Conservation (phyloP, 2,797 vertebrate species). For the Orestias chungarensis region DNA sequence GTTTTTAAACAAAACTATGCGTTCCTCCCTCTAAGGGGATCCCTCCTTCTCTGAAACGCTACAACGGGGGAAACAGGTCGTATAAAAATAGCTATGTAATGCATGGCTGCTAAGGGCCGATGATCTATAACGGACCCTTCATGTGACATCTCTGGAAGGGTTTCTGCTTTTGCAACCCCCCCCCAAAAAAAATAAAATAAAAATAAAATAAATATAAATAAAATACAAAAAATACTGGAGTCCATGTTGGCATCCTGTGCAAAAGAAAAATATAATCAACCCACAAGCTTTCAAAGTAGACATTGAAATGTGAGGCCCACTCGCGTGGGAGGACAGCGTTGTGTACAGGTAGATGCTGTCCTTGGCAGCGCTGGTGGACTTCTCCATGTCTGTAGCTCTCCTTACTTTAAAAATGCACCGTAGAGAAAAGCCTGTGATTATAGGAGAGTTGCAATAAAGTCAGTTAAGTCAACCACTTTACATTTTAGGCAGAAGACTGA, state of each 20-base stretch:
- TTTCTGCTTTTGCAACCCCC: slow-evolving; percentile 29
- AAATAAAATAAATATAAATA: too few relatives aligned
- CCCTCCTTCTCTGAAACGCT: background rate
- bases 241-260: slow-evolving; percentile 28
- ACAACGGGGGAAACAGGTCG: background rate
- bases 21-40: background rate
- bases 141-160: slow-evolving; percentile 33
- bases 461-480: slow-evolving; percentile 6
- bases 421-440: slow-evolving; percentile 7
- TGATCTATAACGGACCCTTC: slow-evolving; percentile 23
- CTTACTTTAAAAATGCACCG: slow-evolving; percentile 2
- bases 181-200: too few relatives aligned
- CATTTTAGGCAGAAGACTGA: background rate
- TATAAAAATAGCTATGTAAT: slow-evolving; percentile 12
- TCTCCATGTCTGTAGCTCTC: slow-evolving; percentile 27
- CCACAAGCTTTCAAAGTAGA: slow-evolving; percentile 50
- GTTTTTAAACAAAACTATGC: background rate
- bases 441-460: slow-evolving; percentile 13
- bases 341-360: slow-evolving; percentile 30
- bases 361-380: slow-evolving; percentile 12
- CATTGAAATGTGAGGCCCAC: slow-evolving; percentile 31
- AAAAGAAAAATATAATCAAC: background rate
- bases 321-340: slow-evolving; percentile 57
- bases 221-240: slow-evolving; percentile 9
- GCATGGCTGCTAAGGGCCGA: slow-evolving; percentile 4